Percentiles rank a stretch among this genome's conserved stretches.
These are phyloP conservation scores for Erebia ligea DNA, from an alignment of 2,888 invertebrate species.

Conservation along the genomic window DNA sequence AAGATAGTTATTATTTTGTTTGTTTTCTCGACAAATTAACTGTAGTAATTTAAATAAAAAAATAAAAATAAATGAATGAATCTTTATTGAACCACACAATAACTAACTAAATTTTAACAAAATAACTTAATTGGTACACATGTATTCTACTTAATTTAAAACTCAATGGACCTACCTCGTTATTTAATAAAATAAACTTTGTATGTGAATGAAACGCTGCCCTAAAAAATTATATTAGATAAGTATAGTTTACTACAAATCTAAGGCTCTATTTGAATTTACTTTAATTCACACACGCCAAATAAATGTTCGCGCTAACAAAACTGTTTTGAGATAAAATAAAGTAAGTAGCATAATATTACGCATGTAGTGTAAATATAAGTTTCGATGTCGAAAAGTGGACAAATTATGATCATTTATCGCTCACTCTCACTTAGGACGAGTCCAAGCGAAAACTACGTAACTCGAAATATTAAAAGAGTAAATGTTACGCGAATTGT, in stretches of 20 bases:
- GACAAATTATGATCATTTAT: constrained; percentile 38
- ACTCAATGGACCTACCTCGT: no score
- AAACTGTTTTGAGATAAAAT: constrained; percentile 15
- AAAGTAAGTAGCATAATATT: constrained; percentile 14
- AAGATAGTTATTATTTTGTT: no score
- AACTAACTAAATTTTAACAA: no score
- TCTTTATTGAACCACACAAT: no score
- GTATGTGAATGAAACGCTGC: not conserved
- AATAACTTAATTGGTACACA: no score
- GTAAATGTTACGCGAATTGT: constrained; percentile 33
- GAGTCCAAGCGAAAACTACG: constrained; percentile 15
- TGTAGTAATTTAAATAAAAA: no score
- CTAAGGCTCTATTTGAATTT: not conserved
- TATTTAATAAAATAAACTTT: no score
- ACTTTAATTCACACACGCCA: not conserved
- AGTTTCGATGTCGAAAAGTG: constrained; percentile 36
- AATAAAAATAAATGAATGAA: no score
- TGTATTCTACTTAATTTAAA: no score
- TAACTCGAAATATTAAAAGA: constrained; percentile 30
- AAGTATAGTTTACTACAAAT: not conserved
- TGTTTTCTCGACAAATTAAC: no score
- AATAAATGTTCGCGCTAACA: constrained; percentile 2
- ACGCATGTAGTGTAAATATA: constrained; percentile 32
- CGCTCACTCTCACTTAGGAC: constrained; percentile 35
- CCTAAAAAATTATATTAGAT: not conserved